These are phyloP conservation scores for Nomada hirtipes DNA, from an alignment of 2,888 invertebrate species.

Conservation along the genomic window DNA sequence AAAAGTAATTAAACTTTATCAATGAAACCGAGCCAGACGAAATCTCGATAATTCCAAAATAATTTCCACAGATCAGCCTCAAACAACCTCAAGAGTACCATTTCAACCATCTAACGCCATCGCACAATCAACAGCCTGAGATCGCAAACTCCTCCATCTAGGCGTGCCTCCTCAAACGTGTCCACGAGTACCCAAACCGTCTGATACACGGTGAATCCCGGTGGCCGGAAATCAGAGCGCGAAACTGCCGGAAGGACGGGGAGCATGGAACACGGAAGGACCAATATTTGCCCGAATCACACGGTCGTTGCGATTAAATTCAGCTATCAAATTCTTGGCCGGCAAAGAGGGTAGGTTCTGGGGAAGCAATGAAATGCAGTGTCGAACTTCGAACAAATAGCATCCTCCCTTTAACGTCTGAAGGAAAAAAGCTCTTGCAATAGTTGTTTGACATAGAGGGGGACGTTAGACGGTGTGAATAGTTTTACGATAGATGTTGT, in stretches of 20 bases:
- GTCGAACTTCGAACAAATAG: too few relatives aligned
- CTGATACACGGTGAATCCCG: slow-evolving; percentile 4
- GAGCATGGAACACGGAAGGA: slow-evolving; percentile 27
- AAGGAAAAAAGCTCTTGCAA: too few relatives aligned
- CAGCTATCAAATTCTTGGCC: slow-evolving; percentile 1
- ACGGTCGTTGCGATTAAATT: slow-evolving; percentile 52
- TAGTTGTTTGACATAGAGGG: too few relatives aligned
- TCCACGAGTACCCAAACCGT: not conserved
- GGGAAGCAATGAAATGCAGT: not conserved
- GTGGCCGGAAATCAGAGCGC: slow-evolving; percentile 5
- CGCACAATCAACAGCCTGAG: not conserved
- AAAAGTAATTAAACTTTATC: too few relatives aligned
- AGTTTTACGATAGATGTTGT: too few relatives aligned
- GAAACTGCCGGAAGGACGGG: slow-evolving; percentile 28
- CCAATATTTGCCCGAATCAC: slow-evolving; percentile 67
- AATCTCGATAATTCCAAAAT: too few relatives aligned
- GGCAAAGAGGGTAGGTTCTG: not conserved
- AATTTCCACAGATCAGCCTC: too few relatives aligned
- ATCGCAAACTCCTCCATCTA: not conserved
- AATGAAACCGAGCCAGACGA: too few relatives aligned
- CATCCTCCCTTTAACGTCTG: too few relatives aligned
- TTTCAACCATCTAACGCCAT: too few relatives aligned
- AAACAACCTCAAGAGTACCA: too few relatives aligned
- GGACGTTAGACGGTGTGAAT: too few relatives aligned
- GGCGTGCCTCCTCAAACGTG: not conserved